Conservation (phyloP, 2,797 vertebrate species). For the Rhinoraja longicauda region DNA sequence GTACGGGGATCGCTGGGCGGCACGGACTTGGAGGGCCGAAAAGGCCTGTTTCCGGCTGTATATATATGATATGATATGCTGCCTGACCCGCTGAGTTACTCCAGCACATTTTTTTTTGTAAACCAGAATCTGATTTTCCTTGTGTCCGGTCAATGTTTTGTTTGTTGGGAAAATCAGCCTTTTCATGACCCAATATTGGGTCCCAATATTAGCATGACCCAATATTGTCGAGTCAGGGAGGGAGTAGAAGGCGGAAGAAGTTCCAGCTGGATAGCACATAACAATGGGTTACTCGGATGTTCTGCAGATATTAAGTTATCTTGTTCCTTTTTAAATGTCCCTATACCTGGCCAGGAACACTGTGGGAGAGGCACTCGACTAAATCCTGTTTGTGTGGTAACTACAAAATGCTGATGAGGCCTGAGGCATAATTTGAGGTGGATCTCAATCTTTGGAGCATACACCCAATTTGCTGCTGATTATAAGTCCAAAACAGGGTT, state of each 20-base stretch:
- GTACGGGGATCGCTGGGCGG: too few species aligned
- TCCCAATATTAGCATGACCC: neutral
- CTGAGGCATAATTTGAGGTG: neutral
- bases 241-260: too few species aligned
- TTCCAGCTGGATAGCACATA: too few species aligned
- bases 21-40: too few species aligned
- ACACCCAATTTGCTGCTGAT: neutral
- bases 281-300: neutral
- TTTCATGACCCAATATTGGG: too few species aligned
- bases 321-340: neutral
- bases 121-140: too few species aligned
- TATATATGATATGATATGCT: too few species aligned
- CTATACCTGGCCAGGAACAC: neutral
- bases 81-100: too few species aligned
- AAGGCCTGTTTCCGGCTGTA: too few species aligned
- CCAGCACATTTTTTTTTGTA: too few species aligned
- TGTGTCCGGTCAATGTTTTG: neutral
- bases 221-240: too few species aligned
- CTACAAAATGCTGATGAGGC: neutral
- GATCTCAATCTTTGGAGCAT: neutral
- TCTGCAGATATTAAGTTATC: neutral
- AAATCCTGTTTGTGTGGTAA: neutral
- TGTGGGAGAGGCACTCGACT: neutral
- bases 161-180: neutral
- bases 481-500: neutral